Evolutionary conservation across 2,797 vertebrate species (phyloP).

Genomic region (Heliangelus exortis): DNA sequence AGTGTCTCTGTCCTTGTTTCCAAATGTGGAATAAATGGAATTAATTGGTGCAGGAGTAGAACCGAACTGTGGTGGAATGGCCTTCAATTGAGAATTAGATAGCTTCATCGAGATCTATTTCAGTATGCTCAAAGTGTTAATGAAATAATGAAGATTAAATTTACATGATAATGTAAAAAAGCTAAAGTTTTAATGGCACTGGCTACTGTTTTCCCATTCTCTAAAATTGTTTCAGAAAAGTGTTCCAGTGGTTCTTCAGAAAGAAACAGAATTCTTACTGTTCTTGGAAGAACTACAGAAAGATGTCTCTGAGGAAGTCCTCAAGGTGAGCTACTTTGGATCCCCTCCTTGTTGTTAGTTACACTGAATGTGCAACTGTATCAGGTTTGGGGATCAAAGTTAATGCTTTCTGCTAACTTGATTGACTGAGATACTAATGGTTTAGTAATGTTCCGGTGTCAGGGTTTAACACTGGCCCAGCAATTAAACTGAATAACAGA

Average conservation of each 20-base stretch:
- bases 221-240: conserved; percentile 67
- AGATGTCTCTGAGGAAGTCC: conserved; percentile 79
- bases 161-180: not conserved
- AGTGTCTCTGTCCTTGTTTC: not conserved
- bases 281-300: conserved; percentile 90
- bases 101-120: not conserved
- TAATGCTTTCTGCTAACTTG: not conserved
- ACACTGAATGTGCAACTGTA: not conserved
- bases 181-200: not conserved
- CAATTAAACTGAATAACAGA: no score
- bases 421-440: not conserved
- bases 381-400: not conserved
- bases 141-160: not conserved
- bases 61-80: not conserved
- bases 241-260: conserved; percentile 73
- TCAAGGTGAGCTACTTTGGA: conserved; percentile 80
- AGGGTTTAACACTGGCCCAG: no score
- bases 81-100: not conserved
- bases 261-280: conserved; percentile 90
- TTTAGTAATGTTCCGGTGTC: not conserved
- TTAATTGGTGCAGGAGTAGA: not conserved
- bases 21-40: not conserved
- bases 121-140: not conserved
- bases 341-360: not conserved
- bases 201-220: not conserved